Conservation (phyloP, 2,113 vertebrate species). For the Takifugu flavidus region DNA sequence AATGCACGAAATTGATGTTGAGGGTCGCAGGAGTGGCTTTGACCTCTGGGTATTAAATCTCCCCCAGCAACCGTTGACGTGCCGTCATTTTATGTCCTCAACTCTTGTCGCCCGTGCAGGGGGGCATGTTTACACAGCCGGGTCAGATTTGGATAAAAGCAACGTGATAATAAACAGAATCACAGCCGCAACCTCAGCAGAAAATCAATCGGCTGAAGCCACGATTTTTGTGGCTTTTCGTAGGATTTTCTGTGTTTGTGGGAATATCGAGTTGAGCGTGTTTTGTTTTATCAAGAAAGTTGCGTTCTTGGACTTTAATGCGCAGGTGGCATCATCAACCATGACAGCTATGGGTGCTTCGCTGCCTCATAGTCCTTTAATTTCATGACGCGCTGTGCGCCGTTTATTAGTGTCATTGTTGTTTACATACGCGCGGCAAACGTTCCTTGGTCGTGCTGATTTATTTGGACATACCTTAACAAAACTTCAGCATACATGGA, state of each 20-base stretch:
- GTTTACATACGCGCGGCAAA: conserved; percentile 18
- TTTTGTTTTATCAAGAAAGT: conserved; percentile 9
- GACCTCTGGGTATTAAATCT: too few species aligned
- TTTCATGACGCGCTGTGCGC: conserved; percentile 20
- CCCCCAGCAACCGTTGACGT: too few species aligned
- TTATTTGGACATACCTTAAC: neutral
- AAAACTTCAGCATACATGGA: neutral
- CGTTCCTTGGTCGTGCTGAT: neutral
- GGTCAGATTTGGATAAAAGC: too few species aligned
- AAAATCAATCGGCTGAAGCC: too few species aligned
- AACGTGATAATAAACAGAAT: too few species aligned
- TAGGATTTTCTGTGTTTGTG: too few species aligned
- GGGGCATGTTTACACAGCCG: too few species aligned
- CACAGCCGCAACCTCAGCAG: too few species aligned
- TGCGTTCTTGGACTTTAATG: conserved; percentile 29
- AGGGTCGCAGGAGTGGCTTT: too few species aligned
- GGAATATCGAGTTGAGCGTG: neutral
- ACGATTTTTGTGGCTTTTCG: too few species aligned
- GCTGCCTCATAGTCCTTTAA: conserved; percentile 36
- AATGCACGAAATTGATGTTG: neutral
- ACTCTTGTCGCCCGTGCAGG: too few species aligned
- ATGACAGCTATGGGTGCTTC: conserved; percentile 16
- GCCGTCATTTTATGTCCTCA: too few species aligned
- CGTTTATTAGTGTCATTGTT: conserved; percentile 21
- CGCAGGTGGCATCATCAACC: conserved; percentile 24